Percentiles rank a stretch among this genome's conserved stretches.
Conservation (phyloP, 2,888 invertebrate species). For the Glyphotaelius pellucidus region DNA sequence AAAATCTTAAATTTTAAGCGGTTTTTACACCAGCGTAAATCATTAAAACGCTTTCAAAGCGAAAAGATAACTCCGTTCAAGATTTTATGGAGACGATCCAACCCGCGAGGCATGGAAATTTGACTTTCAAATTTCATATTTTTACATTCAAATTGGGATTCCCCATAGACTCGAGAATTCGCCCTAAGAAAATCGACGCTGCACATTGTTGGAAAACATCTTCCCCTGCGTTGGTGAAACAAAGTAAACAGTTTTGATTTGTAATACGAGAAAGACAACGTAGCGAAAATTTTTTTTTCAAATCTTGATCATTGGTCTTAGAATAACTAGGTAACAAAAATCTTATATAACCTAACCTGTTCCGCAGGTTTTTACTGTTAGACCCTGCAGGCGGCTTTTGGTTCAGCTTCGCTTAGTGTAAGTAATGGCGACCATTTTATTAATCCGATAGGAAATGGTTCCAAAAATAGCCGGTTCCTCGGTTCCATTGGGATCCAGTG, state of each 20-base stretch:
- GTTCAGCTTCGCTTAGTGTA: no score
- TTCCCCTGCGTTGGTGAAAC: neutral
- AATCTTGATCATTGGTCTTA: neutral
- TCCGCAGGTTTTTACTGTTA: no score
- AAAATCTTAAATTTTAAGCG: neutral
- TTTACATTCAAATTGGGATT: slow-evolving; percentile 33
- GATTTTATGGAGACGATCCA: neutral
- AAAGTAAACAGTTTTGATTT: slow-evolving; percentile 19
- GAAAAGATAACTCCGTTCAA: neutral
- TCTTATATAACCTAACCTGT: neutral
- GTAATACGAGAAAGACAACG: neutral
- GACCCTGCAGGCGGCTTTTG: no score
- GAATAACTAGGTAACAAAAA: neutral
- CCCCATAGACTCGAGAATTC: neutral
- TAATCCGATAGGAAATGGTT: no score
- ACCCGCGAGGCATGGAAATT: neutral
- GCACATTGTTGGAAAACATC: neutral
- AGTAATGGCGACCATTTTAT: no score
- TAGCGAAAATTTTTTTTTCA: neutral
- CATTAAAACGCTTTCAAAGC: neutral
- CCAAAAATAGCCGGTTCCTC: no score
- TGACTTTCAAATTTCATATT: slow-evolving; percentile 35
- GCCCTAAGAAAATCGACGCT: neutral
- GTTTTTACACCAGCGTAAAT: neutral
- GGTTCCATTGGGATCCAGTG: no score